These are phyloP conservation scores for Nemopilema nomurai DNA, from an alignment of 30 jellyfish, hydroid and myxozoan genomes.

Conservation along the genomic window DNA sequence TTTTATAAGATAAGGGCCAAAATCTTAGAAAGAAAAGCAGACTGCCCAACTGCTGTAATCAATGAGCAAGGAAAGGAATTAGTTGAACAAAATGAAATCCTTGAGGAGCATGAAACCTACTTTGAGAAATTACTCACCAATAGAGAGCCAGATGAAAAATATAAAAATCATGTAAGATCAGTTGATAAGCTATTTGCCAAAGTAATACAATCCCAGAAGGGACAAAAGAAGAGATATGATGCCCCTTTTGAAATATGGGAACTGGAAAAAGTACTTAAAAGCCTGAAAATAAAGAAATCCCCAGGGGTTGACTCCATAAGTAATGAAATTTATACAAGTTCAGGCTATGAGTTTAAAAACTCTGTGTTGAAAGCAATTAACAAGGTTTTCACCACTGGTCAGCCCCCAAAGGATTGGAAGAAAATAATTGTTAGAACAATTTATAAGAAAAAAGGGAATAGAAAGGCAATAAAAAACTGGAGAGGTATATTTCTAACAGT, in stretches of 20 bases:
- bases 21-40: slow-evolving; percentile 11
- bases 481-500: slow-evolving; percentile 35
- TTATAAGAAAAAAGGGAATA: slow-evolving; percentile 39
- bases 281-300: slow-evolving; percentile 31
- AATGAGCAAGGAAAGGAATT: slow-evolving; percentile 28
- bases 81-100: slow-evolving; percentile 1
- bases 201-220: not conserved
- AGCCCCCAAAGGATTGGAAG: slow-evolving; percentile 38
- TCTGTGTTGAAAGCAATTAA: slow-evolving; percentile 9
- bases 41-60: slow-evolving; percentile 17
- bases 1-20: slow-evolving; percentile 15
- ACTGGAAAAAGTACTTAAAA: slow-evolving; percentile 30
- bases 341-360: slow-evolving; percentile 34
- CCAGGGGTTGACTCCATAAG: slow-evolving; percentile 27
- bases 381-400: not conserved
- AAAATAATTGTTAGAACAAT: slow-evolving; percentile 25
- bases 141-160: slow-evolving; percentile 23
- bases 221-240: slow-evolving; percentile 8
- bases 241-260: slow-evolving; percentile 19
- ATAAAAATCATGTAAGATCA: slow-evolving; percentile 4
- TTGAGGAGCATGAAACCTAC: slow-evolving; percentile 20
- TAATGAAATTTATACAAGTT: slow-evolving; percentile 13
- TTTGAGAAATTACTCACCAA: slow-evolving; percentile 23
- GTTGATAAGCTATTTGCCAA: slow-evolving; percentile 14
- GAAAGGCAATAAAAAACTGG: slow-evolving; percentile 33